Evolutionary conservation across 1,140 invertebrate species (phyloP), one percentile per base, ranked within the genome.

Genomic region (Calephelis nemesis): DNA sequence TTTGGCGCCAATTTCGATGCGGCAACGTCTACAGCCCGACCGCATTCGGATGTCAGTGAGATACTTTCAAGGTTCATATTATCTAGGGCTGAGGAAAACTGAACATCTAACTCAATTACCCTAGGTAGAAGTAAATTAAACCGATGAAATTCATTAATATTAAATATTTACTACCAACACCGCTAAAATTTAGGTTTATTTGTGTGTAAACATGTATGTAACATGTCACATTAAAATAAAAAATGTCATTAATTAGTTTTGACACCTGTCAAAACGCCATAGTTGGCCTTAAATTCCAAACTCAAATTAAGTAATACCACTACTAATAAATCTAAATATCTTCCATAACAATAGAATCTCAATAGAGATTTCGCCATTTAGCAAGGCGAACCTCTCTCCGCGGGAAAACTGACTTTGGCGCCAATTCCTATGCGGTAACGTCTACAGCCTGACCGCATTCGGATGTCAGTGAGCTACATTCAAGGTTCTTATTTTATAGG

Each of bases 1-100:
- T 89, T 89, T 85, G 85, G 88, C 88, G 88, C 88, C 84, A 87
- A 91, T 89, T 91, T 89, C 81, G 84, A 85, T 81, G 83, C 82
- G 78, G 70, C 80, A 66, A 77, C 71, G 80, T 77, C 78, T 82
- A 73, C 78, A 78, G 87, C 63, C 71, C 85, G 78, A 78, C 81
- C 77, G 72, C 75, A 76, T 85, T 75, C 70, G 70, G 72, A 81
- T 65, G 71, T 58, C 54, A 58, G 54, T 58, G 68, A 74, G 64
- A 67, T 67, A 74, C 73, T 67, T 74, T 64, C 72, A 74, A 72
- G 70, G 68, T 66, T 67, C 69, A 54, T 65, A 47, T 40, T 54
- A 67, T 58, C 2, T 58, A 58, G 54, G 54, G 54, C 11, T 58
- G 54, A 39, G 19, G 11, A 58, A 58, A 30, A 45, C 42, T 45